Base-by-base conservation (phyloP, 2,888 invertebrate genomes). In the Blastobasis lacticolella region DNA sequence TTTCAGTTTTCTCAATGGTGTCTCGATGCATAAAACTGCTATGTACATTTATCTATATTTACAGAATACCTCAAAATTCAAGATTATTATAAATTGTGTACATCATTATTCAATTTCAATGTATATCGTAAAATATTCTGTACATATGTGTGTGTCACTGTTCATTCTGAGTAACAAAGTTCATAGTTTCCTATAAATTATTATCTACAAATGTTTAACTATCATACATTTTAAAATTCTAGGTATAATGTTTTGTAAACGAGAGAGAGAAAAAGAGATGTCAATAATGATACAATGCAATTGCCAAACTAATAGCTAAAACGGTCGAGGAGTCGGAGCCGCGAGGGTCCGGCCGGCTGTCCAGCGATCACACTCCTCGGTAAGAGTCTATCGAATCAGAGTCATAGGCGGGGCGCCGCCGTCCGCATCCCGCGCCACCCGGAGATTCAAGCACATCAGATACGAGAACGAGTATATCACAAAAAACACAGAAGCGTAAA, bases 11-110 rank as follows among this genome's bases (percentile, higher is more conserved):
- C 48, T 56, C 57, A 56, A 57, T 54, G 67, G 71, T 69, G 67
- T 67, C 63, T 64, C 62, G 68, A 71, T 63, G 69, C 65, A 54
- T 57, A 57, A 51, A 54, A 56, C 59, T 54, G 51, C 57, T 72
- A 73, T 73, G 53, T 73, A 73, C 71, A 72, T 61, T 65, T 49
- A 54, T 49, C 69, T 71, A 72, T 76, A 76, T 78, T 66, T 78
- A 80, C 77, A 78, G 53, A 63, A 54, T 54, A 49, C 55, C 61
- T 61, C 61, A 57, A 61, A 53, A 5, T 60, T 49, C 52, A 56
- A 46, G 50, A 47, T 52, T 49, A 49, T 43, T 49, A 53, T 49
- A 53, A 51, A 53, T 40, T 49, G 51, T 49, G 48, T 53, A 49
- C 49, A 63, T 52, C 58, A 61, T 56, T 54, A 57, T 58, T 60